Evolutionary conservation across 2,888 invertebrate genomes (phyloP).

Genomic region (Cremastinae sp.): DNA sequence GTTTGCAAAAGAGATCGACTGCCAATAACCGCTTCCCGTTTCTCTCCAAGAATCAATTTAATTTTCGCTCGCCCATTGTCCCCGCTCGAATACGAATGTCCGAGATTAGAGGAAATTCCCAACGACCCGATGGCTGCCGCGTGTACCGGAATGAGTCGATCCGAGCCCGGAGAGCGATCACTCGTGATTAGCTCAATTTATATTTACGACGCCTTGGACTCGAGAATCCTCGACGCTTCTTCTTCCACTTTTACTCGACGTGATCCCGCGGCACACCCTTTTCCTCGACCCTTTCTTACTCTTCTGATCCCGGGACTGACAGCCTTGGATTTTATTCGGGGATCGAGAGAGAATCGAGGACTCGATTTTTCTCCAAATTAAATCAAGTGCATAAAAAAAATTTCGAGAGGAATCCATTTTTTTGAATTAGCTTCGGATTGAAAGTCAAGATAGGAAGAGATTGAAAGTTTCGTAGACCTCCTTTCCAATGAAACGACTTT

Average conservation of each 20-base stretch:
- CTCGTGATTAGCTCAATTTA: constrained; percentile 71
- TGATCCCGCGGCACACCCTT: constrained; percentile 25
- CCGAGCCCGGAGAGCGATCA: constrained; percentile 61
- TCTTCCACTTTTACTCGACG: constrained; percentile 29
- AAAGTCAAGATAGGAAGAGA: background rate
- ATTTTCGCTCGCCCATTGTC: background rate
- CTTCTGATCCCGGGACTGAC: background rate
- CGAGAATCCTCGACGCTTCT: constrained; percentile 47
- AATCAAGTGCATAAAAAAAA: too few species aligned
- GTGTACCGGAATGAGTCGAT: background rate
- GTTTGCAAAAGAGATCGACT: background rate
- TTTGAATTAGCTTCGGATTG: too few species aligned
- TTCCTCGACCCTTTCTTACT: constrained; percentile 5
- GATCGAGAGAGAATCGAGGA: background rate
- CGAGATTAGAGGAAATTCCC: too few species aligned
- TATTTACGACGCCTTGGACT: constrained; percentile 65
- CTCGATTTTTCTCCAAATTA: background rate
- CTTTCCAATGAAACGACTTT: constrained; percentile 42
- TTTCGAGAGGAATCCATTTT: too few species aligned
- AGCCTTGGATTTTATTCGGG: constrained; percentile 6
- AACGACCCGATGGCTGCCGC: background rate
- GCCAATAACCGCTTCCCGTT: background rate
- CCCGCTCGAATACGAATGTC: too few species aligned
- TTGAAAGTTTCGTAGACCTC: constrained; percentile 5
- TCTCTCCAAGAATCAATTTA: constrained; percentile 6